phyloP scores from a whole-genome alignment of 2,113 vertebrate genomes.

The Condylura cristata region DNA sequence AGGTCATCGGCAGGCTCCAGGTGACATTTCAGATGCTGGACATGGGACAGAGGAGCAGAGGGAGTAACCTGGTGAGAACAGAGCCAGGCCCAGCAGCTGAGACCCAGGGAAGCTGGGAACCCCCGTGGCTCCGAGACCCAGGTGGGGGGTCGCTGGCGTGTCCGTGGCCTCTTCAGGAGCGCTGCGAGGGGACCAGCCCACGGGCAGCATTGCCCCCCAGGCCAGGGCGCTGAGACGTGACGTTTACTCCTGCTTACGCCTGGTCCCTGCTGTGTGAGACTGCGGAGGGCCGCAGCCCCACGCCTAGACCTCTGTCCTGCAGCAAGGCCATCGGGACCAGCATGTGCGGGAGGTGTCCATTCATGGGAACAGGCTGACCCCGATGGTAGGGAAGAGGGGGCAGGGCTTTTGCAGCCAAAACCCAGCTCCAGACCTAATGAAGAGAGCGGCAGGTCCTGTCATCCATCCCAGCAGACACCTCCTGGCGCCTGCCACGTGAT shows the following conservation, averaged over 20 bases:
- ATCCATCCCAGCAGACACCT: not conserved
- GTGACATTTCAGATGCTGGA: accelerated
- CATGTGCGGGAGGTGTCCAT: not conserved
- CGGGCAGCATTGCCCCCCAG: too few species aligned
- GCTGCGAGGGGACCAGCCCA: not conserved
- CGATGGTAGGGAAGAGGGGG: not conserved
- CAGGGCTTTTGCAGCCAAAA: too few species aligned
- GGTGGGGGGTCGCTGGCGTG: not conserved
- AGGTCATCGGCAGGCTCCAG: not conserved
- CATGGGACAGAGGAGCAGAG: too few species aligned
- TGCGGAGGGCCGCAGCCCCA: not conserved
- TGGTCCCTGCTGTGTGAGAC: not conserved
- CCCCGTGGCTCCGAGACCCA: too few species aligned
- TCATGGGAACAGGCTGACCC: not conserved
- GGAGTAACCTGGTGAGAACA: too few species aligned
- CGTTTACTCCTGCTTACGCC: not conserved
- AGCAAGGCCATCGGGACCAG: not conserved
- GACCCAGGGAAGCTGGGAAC: too few species aligned
- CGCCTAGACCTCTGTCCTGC: not conserved
- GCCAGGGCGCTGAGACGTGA: not conserved
- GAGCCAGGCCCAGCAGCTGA: too few species aligned
- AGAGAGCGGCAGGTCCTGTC: not conserved
- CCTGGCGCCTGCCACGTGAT: not conserved
- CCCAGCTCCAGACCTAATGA: too few species aligned
- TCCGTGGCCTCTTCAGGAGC: not conserved